A percentile compares a stretch with the other conserved stretches of the same genome.
These are phyloP conservation scores for Lepidocyrtoides sp. DNA, from an alignment of 2,888 invertebrate genomes.

Conservation along the genomic window DNA sequence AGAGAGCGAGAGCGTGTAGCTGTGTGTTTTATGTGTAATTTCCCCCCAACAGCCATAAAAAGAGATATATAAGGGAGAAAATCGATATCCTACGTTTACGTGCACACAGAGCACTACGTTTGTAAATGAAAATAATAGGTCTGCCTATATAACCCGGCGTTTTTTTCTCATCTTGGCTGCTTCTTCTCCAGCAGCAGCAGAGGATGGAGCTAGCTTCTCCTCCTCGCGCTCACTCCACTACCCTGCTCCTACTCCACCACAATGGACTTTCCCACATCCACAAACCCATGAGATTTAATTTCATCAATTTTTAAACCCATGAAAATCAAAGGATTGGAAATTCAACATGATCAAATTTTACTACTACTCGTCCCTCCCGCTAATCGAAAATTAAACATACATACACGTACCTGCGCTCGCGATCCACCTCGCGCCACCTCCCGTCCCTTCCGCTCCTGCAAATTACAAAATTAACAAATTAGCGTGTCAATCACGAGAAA, in stretches of 20 bases:
- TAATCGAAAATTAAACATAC: constrained; percentile 29
- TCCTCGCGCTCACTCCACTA: neutral
- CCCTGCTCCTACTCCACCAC: constrained; percentile 9
- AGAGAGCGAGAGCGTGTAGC: neutral
- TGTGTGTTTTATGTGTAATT: constrained; percentile 27
- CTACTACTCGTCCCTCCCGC: constrained; percentile 16
- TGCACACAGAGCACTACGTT: constrained; percentile 44
- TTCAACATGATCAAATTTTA: constrained; percentile 73
- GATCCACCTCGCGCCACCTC: constrained; percentile 29
- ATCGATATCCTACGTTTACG: constrained; percentile 55
- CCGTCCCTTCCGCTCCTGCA: constrained; percentile 68
- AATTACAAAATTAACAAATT: neutral
- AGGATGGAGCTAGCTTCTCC: neutral
- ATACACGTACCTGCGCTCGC: neutral
- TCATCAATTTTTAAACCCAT: constrained; percentile 79
- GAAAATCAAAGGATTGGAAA: constrained; percentile 79
- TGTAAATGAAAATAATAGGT: constrained; percentile 81
- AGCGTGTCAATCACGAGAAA: too few relatives aligned
- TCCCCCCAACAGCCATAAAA: constrained; percentile 51
- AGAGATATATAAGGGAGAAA: neutral
- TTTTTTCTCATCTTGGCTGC: constrained; percentile 46
- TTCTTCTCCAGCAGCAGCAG: neutral
- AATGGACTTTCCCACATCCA: constrained; percentile 68
- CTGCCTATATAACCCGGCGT: constrained; percentile 36
- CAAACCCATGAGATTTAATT: constrained; percentile 79